These are phyloP conservation scores for Propithecus coquereli DNA, from an alignment of 2,113 vertebrate species.

Conservation along the genomic window DNA sequence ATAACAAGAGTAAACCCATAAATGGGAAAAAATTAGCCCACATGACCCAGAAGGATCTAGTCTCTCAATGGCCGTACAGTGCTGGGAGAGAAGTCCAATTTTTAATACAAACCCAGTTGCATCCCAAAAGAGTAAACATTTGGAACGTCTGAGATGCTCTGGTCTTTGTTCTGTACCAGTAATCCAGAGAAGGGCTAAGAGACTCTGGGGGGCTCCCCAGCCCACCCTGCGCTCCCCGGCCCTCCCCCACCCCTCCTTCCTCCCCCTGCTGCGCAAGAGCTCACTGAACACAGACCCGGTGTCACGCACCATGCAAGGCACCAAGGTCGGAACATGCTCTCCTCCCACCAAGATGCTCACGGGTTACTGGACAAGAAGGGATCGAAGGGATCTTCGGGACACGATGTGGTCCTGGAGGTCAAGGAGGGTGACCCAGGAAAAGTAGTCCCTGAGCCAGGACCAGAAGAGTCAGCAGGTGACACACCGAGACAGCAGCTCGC, in stretches of 20 bases:
- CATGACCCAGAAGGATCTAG: neutral
- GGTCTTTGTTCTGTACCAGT: neutral
- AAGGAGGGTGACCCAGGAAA: neutral
- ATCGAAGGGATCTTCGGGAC: no score
- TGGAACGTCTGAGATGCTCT: neutral
- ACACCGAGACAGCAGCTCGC: neutral
- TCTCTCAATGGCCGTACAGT: neutral
- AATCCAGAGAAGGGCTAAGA: neutral
- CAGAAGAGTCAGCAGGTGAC: no score
- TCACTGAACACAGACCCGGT: accelerated
- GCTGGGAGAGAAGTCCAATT: neutral
- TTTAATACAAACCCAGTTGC: neutral
- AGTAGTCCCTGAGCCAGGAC: no score
- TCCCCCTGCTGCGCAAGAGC: no score
- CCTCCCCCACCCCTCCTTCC: no score
- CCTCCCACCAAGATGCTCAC: neutral
- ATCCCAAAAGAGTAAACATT: neutral
- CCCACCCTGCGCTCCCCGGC: accelerated
- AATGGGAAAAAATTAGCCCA: neutral
- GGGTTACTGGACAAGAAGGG: neutral
- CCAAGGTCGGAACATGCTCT: neutral
- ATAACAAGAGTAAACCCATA: neutral
- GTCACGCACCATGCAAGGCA: neutral
- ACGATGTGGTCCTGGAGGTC: neutral
- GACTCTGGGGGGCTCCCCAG: neutral